Evolutionary conservation across 2,888 invertebrate genomes (phyloP).

Genomic region (Heliconius erato): DNA sequence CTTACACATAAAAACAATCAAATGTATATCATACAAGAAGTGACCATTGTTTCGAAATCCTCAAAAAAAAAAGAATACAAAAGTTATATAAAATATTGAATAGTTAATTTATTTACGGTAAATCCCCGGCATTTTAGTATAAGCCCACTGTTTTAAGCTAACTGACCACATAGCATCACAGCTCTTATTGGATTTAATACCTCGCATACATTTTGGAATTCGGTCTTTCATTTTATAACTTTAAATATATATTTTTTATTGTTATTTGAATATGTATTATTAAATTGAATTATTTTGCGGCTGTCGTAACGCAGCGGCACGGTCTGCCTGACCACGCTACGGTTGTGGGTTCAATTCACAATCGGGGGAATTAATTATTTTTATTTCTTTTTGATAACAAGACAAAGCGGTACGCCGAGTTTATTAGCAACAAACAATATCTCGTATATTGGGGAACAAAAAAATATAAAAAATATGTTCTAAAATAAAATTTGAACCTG

Average conservation of each 20-base stretch:
- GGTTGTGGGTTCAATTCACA: no score
- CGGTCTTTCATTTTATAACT: background rate
- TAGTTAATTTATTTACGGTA: constrained; percentile 8
- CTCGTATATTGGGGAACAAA: no score
- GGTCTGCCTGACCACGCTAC: no score
- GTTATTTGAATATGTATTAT: no score
- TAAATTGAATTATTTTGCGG: no score
- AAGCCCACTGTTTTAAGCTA: constrained; percentile 16
- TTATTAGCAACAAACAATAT: no score
- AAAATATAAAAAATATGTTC: no score
- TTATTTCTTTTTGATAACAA: no score
- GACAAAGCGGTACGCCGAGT: no score
- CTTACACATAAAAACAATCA: background rate
- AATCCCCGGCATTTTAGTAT: constrained; percentile 15
- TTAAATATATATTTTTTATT: background rate
- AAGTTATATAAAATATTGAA: background rate
- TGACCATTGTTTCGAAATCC: background rate
- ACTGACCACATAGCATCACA: constrained; percentile 15
- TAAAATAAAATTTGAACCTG: no score
- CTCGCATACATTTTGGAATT: constrained; percentile 11
- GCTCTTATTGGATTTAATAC: constrained; percentile 20
- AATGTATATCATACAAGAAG: background rate
- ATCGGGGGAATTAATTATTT: no score
- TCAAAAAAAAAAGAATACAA: background rate
- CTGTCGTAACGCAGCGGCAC: no score